Evolutionary conservation across 2,797 vertebrate genomes (phyloP).

Genomic region (Molossus alvarezi): DNA sequence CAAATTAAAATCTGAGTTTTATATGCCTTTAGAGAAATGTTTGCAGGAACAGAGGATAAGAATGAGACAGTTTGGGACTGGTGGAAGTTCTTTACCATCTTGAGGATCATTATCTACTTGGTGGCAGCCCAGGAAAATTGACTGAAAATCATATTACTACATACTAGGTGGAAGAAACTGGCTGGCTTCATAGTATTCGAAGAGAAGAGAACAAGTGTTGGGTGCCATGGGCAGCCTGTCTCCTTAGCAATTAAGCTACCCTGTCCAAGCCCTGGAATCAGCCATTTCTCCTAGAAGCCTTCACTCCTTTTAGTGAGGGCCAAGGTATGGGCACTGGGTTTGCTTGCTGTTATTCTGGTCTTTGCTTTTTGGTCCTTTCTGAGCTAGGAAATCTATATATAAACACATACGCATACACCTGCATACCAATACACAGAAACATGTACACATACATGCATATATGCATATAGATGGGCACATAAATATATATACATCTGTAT

Average conservation of each 20-base stretch:
- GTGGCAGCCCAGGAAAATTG: not conserved
- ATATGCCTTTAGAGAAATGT: not conserved
- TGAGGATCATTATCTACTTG: not conserved
- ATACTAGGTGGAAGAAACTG: not conserved
- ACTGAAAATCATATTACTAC: not conserved
- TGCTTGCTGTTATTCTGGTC: not conserved
- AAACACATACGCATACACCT: not conserved
- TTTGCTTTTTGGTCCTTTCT: not conserved
- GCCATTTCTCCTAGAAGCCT: not conserved
- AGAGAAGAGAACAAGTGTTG: not conserved
- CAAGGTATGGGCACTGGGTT: not conserved
- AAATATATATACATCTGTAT: not conserved
- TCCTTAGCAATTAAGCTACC: not conserved
- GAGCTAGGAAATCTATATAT: not conserved
- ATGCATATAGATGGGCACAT: not conserved
- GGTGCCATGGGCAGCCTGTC: not conserved
- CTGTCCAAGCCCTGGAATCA: not conserved
- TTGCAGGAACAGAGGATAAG: not conserved
- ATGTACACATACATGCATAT: not conserved
- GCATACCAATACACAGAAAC: not conserved
- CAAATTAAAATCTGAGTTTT: conserved; percentile 7
- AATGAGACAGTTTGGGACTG: not conserved
- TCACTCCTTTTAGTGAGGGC: not conserved
- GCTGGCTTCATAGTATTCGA: not conserved
- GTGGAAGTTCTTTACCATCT: not conserved